Evolutionary conservation across 2,113 vertebrate genomes (phyloP).

Genomic region (Rutilus rutilus): DNA sequence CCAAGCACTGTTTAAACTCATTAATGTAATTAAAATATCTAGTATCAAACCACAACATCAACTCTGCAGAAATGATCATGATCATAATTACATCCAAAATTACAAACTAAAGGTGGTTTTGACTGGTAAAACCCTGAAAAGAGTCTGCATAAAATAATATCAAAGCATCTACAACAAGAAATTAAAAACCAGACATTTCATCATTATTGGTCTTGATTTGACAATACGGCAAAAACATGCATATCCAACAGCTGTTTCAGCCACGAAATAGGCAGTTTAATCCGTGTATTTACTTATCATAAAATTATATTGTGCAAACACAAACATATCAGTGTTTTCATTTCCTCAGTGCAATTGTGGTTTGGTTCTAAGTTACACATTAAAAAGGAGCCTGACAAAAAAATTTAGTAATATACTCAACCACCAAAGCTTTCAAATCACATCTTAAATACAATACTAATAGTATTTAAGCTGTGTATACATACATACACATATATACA

Average conservation of each 20-base stretch:
- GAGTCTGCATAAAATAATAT: neutral
- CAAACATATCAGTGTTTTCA: conserved; percentile 22
- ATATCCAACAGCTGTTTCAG: conserved; percentile 10
- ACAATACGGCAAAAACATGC: neutral
- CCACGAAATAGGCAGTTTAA: conserved; percentile 1
- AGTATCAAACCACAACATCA: conserved; percentile 44
- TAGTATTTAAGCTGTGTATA: too few relatives aligned
- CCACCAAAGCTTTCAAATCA: neutral
- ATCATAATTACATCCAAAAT: conserved; percentile 28
- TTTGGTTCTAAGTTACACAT: neutral
- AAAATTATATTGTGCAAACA: conserved; percentile 13
- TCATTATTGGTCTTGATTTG: neutral
- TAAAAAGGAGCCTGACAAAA: conserved; percentile 8
- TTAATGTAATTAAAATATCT: conserved; percentile 51
- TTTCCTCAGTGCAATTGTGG: conserved; percentile 12
- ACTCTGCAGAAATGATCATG: conserved; percentile 27
- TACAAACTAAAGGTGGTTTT: conserved; percentile 32
- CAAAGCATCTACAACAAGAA: neutral
- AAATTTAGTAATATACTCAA: neutral
- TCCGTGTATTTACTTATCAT: neutral
- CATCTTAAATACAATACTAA: too few relatives aligned
- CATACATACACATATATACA: neutral
- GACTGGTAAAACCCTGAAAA: conserved; percentile 26
- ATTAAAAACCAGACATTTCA: neutral
- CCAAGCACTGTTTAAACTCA: conserved; percentile 18